Evolutionary conservation across 2,797 vertebrate genomes (phyloP), one percentile per base, ranked within the genome.

Genomic region (Hephaestus fuliginosus): DNA sequence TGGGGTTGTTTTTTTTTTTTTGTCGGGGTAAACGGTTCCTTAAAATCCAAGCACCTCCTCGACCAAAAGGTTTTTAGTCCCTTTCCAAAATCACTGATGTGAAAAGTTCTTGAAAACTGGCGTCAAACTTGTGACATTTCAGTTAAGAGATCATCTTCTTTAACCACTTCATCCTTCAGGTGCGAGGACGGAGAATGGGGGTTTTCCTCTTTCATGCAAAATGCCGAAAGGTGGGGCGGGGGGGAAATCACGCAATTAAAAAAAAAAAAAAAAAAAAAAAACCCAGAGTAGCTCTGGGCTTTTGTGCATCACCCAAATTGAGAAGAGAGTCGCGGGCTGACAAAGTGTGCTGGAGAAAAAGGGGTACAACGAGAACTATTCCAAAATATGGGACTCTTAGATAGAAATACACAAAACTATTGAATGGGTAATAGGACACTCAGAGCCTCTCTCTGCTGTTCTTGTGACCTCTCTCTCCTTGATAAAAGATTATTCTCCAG

Each of bases 361-460:
- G 20, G 9, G 22, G 60, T 1, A 30, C 73, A 33, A 28, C 53
- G 25, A 78, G 75, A 81, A 68, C 61, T 55, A 9, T 36, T 57
- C 20, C 65, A 46, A 82, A 84, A 79, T 36, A 65, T 7, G 46
- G 36, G 46, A 51, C 72, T 84, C 71, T 74, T 46, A 13, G 71
- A 71, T 46, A 76, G 66, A 67, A 86, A 83, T 57, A 84, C 71
- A 83, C 20, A 48, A 61, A 87, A 78, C 66, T 70, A 56, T 22
- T 78, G 72, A 88, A 83, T 76, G 71, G 69, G 68, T 65, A 83
- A 86, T 60, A 68, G 68, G 81, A 76, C 77, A 81, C 76, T 87
- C 64, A 48, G 57, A 76, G 70, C 36, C 82, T 81, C 86, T 75
- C 70, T 39, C 15, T 25, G 41, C 68, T 56, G 64, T 82, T 82